phyloP scores from a whole-genome alignment of 2,113 vertebrate genomes.

The Channa maculata region DNA sequence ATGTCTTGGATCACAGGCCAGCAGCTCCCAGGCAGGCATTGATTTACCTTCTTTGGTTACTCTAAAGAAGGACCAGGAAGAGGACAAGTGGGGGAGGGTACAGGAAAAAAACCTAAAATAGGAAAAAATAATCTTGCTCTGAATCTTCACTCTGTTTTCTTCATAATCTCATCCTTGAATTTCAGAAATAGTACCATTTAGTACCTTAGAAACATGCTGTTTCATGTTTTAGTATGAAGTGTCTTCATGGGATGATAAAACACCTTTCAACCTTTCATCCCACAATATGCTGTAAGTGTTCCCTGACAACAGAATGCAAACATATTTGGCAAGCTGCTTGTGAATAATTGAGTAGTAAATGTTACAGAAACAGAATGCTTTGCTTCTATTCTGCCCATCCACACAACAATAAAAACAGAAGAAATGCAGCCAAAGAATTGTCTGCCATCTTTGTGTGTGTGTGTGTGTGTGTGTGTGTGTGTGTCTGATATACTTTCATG shows the following conservation, averaged over 20 bases:
- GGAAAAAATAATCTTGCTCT: conserved; percentile 8
- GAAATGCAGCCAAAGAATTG: conserved; percentile 28
- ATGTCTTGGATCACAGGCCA: conserved; percentile 4
- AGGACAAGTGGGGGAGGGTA: conserved; percentile 21
- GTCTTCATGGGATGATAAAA: conserved; percentile 27
- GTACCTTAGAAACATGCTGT: neutral
- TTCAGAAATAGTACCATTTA: conserved; percentile 40
- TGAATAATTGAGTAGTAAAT: conserved; percentile 66
- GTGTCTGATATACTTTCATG: neutral
- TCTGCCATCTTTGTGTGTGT: neutral
- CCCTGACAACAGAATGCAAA: conserved; percentile 46
- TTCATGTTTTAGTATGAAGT: neutral
- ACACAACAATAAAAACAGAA: conserved; percentile 46
- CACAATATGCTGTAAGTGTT: conserved; percentile 37
- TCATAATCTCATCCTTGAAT: conserved; percentile 32
- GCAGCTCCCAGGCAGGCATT: conserved; percentile 15
- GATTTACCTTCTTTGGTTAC: conserved; percentile 30
- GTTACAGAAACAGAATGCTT: conserved; percentile 39
- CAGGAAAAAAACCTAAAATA: conserved; percentile 10
- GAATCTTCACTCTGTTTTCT: conserved; percentile 34
- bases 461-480: neutral
- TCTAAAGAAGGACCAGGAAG: conserved; percentile 8
- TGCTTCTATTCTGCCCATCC: conserved; percentile 30
- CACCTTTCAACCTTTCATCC: conserved; percentile 27
- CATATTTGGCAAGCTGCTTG: conserved; percentile 51